These are phyloP conservation scores for Zosterops borbonicus DNA, from an alignment of 2,113 vertebrate species.

Conservation along the genomic window DNA sequence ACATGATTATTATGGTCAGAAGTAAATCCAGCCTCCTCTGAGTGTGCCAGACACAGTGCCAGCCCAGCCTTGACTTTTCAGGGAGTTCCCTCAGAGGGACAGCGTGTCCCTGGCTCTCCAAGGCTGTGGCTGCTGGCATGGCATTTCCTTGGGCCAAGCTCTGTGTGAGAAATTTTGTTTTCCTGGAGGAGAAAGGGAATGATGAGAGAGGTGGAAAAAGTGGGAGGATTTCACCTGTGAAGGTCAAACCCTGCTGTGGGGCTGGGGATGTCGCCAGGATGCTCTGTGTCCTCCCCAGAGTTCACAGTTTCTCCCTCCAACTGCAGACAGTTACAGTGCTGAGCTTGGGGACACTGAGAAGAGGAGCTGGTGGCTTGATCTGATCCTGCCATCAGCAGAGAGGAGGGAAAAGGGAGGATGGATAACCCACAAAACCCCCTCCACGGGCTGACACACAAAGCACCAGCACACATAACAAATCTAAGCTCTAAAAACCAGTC, in stretches of 20 bases:
- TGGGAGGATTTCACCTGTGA: neutral
- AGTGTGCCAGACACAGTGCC: neutral
- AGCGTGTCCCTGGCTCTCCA: fast-evolving
- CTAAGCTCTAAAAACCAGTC: neutral
- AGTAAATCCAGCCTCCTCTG: neutral
- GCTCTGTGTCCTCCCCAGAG: neutral
- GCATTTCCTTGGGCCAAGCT: neutral
- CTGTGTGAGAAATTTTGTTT: neutral
- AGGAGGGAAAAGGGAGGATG: neutral
- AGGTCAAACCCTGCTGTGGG: neutral
- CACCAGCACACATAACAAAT: fast-evolving
- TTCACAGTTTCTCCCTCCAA: neutral
- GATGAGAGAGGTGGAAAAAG: neutral
- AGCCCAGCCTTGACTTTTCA: constrained; percentile 29
- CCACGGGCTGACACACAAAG: fast-evolving
- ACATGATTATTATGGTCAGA: neutral
- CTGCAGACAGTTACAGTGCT: fast-evolving
- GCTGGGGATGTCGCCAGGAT: neutral
- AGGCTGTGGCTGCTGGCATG: neutral
- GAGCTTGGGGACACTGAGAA: neutral
- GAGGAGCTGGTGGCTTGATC: neutral
- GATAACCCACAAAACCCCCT: neutral
- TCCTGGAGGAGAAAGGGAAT: neutral
- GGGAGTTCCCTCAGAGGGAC: neutral
- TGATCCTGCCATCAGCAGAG: neutral